Conservation (phyloP, 2,888 invertebrate genomes). For the Ornithoptera priamus region DNA sequence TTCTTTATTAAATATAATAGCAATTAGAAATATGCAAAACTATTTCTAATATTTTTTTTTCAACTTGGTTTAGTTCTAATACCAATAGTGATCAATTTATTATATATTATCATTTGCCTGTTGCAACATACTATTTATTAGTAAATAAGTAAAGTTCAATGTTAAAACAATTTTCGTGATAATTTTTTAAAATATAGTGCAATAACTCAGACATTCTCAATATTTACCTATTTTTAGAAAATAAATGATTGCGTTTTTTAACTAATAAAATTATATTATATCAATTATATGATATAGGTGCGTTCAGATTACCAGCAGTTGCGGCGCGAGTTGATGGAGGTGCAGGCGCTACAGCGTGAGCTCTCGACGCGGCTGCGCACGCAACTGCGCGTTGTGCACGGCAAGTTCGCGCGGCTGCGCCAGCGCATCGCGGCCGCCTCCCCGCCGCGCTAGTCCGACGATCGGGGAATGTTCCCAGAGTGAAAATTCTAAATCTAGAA, state of each 20-base stretch:
- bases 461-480: neutral
- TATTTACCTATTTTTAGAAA: neutral
- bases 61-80: too few species aligned
- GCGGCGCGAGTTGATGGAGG: conserved; percentile 88
- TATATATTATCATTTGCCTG: too few species aligned
- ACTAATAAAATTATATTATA: neutral
- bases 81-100: too few species aligned
- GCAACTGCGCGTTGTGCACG: conserved; percentile 86
- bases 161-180: neutral
- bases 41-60: too few species aligned
- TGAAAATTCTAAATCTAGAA: neutral
- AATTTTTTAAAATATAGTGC: neutral
- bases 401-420: conserved; percentile 86
- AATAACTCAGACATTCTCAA: conserved; percentile 12
- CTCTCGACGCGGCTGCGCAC: conserved; percentile 86
- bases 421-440: conserved; percentile 82
- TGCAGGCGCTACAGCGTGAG: conserved; percentile 89
- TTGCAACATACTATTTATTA: too few species aligned
- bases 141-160: too few species aligned
- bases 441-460: conserved; percentile 49
- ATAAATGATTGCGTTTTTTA: neutral
- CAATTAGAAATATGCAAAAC: too few species aligned
- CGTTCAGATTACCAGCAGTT: conserved; percentile 90
- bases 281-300: conserved; percentile 59
- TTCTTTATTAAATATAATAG: neutral